A percentile compares a stretch with the other conserved stretches of the same genome.
phyloP scores from a whole-genome alignment of 2,888 invertebrate species.

The Iphiclides podalirius region DNA sequence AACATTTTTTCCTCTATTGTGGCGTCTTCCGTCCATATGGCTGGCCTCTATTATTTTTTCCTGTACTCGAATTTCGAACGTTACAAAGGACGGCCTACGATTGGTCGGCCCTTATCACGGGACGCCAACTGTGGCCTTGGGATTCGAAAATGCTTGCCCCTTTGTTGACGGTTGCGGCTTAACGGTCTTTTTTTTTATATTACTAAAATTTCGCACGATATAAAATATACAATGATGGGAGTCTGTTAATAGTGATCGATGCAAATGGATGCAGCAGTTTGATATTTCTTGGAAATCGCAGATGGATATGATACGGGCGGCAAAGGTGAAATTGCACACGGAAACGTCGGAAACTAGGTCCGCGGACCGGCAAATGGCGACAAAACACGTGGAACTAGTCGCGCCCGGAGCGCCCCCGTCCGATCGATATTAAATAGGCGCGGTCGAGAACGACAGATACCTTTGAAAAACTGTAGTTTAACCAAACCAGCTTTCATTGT shows the following conservation, averaged over 20 bases:
- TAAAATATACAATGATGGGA: no score
- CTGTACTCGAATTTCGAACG: slow-evolving; percentile 49
- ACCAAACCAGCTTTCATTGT: no score
- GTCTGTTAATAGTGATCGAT: no score
- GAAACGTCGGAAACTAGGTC: slow-evolving; percentile 24
- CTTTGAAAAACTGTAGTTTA: no score
- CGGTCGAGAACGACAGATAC: slow-evolving; percentile 21
- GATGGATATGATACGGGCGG: no score
- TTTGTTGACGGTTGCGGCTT: slow-evolving; percentile 48
- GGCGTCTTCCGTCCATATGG: slow-evolving; percentile 23
- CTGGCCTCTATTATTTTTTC: slow-evolving; percentile 20
- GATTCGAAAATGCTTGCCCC: slow-evolving; percentile 51
- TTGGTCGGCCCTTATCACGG: slow-evolving; percentile 69
- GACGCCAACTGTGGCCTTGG: slow-evolving; percentile 56
- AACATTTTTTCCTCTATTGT: slow-evolving; percentile 9
- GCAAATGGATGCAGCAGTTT: no score
- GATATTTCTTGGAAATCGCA: no score
- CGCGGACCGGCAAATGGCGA: slow-evolving; percentile 37
- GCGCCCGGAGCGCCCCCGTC: slow-evolving; percentile 25
- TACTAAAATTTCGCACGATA: neutral
- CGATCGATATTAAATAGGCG: slow-evolving; percentile 40
- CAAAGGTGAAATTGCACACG: slow-evolving; percentile 15
- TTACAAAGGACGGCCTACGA: slow-evolving; percentile 48
- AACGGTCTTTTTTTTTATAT: slow-evolving; percentile 13
- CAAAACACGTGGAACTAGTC: slow-evolving; percentile 42